These are phyloP conservation scores for Florisuga fusca DNA, from an alignment of 2,797 vertebrate genomes.

Conservation along the genomic window DNA sequence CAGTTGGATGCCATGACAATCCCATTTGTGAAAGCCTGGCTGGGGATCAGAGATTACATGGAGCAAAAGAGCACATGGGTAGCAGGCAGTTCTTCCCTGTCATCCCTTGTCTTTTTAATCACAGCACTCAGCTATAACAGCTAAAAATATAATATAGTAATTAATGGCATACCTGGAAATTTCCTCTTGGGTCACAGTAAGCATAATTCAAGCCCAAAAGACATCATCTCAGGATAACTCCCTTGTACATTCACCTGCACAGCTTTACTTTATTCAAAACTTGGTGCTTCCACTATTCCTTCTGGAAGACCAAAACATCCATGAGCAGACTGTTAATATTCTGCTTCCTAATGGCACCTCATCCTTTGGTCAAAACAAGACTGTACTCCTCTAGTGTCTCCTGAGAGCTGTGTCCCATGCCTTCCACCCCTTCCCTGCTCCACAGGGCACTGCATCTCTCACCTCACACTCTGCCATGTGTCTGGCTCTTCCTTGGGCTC, in stretches of 20 bases:
- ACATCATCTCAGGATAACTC: background rate
- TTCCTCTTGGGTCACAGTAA: background rate
- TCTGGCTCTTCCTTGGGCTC: background rate
- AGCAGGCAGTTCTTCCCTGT: background rate
- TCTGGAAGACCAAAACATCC: background rate
- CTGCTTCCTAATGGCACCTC: background rate
- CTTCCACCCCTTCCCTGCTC: background rate
- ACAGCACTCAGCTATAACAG: background rate
- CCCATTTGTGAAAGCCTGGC: background rate
- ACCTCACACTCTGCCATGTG: background rate
- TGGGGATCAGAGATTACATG: background rate
- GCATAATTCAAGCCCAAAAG: background rate
- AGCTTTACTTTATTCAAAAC: background rate
- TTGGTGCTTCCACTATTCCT: background rate
- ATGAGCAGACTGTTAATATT: rapidly evolving
- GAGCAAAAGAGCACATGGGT: background rate
- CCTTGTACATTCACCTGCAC: background rate
- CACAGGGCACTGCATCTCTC: background rate
- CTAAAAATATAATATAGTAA: background rate
- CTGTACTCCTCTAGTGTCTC: background rate
- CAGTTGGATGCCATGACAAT: background rate
- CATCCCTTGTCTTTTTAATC: background rate
- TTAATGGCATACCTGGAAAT: background rate
- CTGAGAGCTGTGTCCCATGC: rapidly evolving
- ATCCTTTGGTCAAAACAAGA: background rate